These are phyloP conservation scores for Liposcelis brunnea DNA, from an alignment of 2,888 invertebrate species.

Conservation along the genomic window DNA sequence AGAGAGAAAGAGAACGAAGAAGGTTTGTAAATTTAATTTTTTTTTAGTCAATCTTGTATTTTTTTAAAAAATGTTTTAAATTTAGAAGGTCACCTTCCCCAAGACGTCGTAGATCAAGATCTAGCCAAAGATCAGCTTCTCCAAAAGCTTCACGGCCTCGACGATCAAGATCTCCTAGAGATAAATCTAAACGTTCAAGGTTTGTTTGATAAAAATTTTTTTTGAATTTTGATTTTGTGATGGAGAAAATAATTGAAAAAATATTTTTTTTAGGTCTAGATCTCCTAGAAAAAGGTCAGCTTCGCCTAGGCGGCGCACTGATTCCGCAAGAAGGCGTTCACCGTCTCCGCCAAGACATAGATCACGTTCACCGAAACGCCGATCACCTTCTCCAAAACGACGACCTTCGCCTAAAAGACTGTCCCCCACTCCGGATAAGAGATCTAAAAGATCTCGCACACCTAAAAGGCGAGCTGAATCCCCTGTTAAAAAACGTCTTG, in stretches of 20 bases:
- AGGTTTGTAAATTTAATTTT: constrained; percentile 7
- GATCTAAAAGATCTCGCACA: no score
- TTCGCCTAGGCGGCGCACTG: constrained; percentile 1
- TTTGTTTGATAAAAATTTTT: not conserved
- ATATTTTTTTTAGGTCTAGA: constrained; percentile 3
- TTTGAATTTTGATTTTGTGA: not conserved
- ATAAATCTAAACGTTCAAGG: not conserved
- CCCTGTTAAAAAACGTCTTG: no score
- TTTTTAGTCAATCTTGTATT: not conserved
- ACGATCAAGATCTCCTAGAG: constrained; percentile 10
- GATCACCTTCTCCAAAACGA: not conserved
- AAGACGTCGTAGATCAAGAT: constrained; percentile 17
- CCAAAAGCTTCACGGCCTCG: constrained; percentile 3
- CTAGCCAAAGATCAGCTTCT: constrained; percentile 10
- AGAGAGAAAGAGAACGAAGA: constrained; percentile 10
- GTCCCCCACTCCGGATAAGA: no score
- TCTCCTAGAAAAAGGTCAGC: constrained; percentile 9
- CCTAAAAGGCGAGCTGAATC: no score
- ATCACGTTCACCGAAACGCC: not conserved
- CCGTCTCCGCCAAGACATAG: not conserved
- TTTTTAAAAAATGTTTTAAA: not conserved
- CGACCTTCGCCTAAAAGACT: not conserved
- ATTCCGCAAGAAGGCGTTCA: not conserved
- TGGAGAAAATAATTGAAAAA: no score
- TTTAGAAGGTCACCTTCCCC: constrained; percentile 15